Base-by-base conservation (phyloP, 2,113 vertebrate species). In the Alaudala cheleensis region DNA sequence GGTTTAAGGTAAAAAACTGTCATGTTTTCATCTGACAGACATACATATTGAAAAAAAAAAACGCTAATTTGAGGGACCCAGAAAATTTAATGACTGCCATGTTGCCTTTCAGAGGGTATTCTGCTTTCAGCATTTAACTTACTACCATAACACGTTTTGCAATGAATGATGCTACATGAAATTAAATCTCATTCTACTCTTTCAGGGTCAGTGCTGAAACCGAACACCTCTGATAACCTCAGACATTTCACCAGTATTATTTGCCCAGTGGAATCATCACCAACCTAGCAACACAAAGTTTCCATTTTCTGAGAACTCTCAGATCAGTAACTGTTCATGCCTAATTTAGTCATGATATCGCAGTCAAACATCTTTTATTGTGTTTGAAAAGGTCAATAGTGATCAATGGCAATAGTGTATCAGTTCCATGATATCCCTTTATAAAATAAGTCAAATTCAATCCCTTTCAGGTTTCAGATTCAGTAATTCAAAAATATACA, bases 311-410 rank as follows among this genome's bases (percentile, higher is more conserved):
- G 14, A 85, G 33, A 80, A 76, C 28, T 80, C 56, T 85, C 13
- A 10, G 42, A 71, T 95, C 73, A 79, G 61, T 76, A 92, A 88
- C 8, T 83, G 56, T 50, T 95, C 66, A 80, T 67, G 72, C 67
- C 49, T 85, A 91, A 92, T 65, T 95, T 94, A 92, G 91, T 92
- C 80, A 86, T 14, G 85, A 73, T 82, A 91, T 26, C 44, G 85
- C 74, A 40, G 33, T 90, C 56, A 76, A 33, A 79, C 62, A 28
- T 29, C 44, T 94, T 95, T 93, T 92, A 77, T 57, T 61, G 39
- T 51, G 51, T 42, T 65, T 93, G 70, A 89, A 90, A 95, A 91
- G 64, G 58, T 57, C 62, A 90, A 20, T 34, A 60, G 10, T 72
- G 37, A 71, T 89, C 66, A 81, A 37, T 31, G 51, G 71, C 62